Evolutionary conservation across 2,888 invertebrate genomes (phyloP).

Genomic region (Aporophyla nigra): DNA sequence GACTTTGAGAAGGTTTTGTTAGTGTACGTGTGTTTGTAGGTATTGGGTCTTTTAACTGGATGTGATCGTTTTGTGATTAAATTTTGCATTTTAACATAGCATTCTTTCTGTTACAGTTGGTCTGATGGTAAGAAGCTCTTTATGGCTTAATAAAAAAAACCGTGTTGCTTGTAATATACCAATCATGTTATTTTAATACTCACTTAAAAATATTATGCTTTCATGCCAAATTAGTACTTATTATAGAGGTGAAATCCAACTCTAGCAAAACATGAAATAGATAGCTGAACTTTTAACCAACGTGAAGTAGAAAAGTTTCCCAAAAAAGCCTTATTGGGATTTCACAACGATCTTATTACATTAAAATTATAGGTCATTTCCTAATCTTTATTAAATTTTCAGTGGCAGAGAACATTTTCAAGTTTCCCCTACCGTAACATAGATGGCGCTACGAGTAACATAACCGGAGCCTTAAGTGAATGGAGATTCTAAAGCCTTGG

Average conservation of each 20-base stretch:
- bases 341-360: too few species aligned
- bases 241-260: not conserved
- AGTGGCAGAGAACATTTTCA: rapidly evolving
- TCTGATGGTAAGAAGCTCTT: not conserved
- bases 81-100: not conserved
- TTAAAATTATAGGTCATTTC: not conserved
- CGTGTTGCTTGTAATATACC: not conserved
- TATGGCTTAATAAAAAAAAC: not conserved
- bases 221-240: not conserved
- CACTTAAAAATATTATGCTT: not conserved
- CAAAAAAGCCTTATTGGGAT: too few species aligned
- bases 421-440: conserved; percentile 11
- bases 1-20: conserved; percentile 62
- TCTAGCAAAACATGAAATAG: not conserved
- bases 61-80: not conserved
- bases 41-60: conserved; percentile 18
- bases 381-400: not conserved
- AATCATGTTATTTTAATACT: not conserved
- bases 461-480: conserved; percentile 30
- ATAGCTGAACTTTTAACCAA: too few species aligned
- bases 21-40: conserved; percentile 27
- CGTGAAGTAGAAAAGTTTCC: too few species aligned
- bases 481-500: conserved; percentile 46
- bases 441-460: conserved; percentile 65
- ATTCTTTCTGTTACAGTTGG: not conserved